Evolutionary conservation across 2,888 invertebrate genomes (phyloP).

Genomic region (Cerastoderma edule): DNA sequence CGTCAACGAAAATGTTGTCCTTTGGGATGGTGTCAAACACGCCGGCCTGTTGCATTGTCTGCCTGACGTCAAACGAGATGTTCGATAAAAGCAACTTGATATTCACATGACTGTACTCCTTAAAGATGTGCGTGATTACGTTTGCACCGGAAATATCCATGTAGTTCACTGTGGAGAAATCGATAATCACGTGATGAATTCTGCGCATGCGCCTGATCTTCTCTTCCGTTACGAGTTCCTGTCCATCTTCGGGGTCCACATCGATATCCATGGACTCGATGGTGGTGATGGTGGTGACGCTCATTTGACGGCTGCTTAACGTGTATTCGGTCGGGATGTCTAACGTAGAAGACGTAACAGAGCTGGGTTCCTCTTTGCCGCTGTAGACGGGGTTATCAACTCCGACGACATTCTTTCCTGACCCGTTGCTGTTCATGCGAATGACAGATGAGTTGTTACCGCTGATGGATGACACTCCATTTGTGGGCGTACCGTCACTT

Average conservation of each 20-base stretch:
- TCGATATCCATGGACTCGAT: conserved; percentile 36
- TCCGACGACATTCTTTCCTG: conserved; percentile 36
- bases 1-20: conserved; percentile 70
- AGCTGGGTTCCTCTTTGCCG: conserved; percentile 39
- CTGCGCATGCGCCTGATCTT: conserved; percentile 71
- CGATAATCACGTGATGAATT: conserved; percentile 76
- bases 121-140: conserved; percentile 74
- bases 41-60: conserved; percentile 73
- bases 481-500: conserved; percentile 25
- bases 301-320: conserved; percentile 50
- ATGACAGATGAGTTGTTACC: conserved; percentile 24
- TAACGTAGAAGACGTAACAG: conserved; percentile 9
- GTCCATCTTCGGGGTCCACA: conserved; percentile 72
- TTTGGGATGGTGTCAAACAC: conserved; percentile 73
- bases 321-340: conserved; percentile 51
- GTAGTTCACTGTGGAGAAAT: conserved; percentile 76
- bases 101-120: conserved; percentile 77
- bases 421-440: conserved; percentile 36
- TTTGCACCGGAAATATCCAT: conserved; percentile 78
- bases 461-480: conserved; percentile 26
- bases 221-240: conserved; percentile 70
- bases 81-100: conserved; percentile 74
- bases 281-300: conserved; percentile 51
- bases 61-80: conserved; percentile 67
- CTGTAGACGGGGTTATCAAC: conserved; percentile 61